phyloP scores from a whole-genome alignment of 92 coral and sea anemone genomes.

The Umimayanthus kanabou region DNA sequence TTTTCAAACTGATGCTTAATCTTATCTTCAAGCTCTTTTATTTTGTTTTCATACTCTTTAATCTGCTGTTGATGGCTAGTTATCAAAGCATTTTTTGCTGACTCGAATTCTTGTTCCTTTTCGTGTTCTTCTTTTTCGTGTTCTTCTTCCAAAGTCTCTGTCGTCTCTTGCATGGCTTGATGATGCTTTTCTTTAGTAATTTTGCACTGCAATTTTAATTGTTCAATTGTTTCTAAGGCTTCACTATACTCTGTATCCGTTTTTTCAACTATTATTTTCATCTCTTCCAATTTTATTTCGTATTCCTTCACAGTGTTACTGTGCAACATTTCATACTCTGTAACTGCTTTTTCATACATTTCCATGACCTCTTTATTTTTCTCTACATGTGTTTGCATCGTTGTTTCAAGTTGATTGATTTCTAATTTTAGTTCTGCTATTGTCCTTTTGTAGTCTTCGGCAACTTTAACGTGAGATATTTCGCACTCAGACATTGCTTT shows the following conservation, averaged over 20 bases:
- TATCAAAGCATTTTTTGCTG: not conserved
- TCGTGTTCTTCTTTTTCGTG: not conserved
- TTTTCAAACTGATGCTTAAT: not conserved
- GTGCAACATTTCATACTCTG: not conserved
- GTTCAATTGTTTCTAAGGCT: constrained; percentile 1
- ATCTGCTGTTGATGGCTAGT: not conserved
- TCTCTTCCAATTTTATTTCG: not conserved
- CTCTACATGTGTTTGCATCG: not conserved
- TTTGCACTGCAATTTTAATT: not conserved
- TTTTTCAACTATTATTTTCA: not conserved
- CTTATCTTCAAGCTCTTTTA: not conserved
- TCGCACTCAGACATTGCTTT: constrained; percentile 5
- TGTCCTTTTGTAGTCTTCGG: not conserved
- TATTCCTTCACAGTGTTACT: not conserved
- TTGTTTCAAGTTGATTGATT: not conserved
- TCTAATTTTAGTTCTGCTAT: not conserved
- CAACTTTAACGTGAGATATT: not conserved
- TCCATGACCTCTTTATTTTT: not conserved
- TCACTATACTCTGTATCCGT: not conserved
- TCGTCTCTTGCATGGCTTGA: not conserved
- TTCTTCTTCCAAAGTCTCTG: not conserved
- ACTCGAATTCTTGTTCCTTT: not conserved
- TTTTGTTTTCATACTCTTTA: not conserved
- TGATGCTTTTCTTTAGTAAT: not conserved
- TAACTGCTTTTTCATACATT: not conserved